Base-by-base conservation (phyloP, 2,888 invertebrate genomes). In the Rhamphomyia laevipes region DNA sequence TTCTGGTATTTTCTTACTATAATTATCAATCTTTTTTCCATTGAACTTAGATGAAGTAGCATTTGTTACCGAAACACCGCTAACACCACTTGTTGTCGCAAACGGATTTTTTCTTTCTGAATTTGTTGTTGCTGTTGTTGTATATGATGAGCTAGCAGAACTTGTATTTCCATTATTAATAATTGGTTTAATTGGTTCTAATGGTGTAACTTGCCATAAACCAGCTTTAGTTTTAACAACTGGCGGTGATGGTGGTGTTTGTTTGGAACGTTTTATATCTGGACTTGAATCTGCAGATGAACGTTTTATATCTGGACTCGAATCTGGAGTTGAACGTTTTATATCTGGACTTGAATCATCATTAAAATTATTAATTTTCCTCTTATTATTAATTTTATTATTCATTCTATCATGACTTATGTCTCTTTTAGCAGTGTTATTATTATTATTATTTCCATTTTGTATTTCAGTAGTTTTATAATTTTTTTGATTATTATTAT, bases 211-310 rank as follows among this genome's bases (percentile, higher is more conserved):
- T 52, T 70, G 63, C 62, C 70, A 70, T 35, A 67, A 56, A 17
- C 68, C 66, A 41, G 66, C 63, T 53, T 70, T 71, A 5, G 67
- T 65, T 59, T 70, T 68, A 15, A 69, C 63, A 3, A 65, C 63
- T 5, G 65, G 63, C 44, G 70, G 67, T 44, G 69, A 67, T 18
- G 68, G 66, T 23, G 68, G 65, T 42, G 66, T 67, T 13, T 59
- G 58, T 51, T 59, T 55, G 18, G 58, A 51, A 43, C 55, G 55
- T 48, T 58, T 57, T n/a, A 56, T 54, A 31, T 50, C 56, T 43
- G 27, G 48, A 52, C 31, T 48, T 16, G 46, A 53, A 35, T 35
- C 33, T n/a, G 6, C 4, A 3, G 33, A 13, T 35, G 13, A 35
- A 11, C 13, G 31, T 48, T 58, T 57, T n/a, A 56, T 54, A 31